phyloP scores from a whole-genome alignment of 1,140 invertebrate species.

The Galleria mellonella region DNA sequence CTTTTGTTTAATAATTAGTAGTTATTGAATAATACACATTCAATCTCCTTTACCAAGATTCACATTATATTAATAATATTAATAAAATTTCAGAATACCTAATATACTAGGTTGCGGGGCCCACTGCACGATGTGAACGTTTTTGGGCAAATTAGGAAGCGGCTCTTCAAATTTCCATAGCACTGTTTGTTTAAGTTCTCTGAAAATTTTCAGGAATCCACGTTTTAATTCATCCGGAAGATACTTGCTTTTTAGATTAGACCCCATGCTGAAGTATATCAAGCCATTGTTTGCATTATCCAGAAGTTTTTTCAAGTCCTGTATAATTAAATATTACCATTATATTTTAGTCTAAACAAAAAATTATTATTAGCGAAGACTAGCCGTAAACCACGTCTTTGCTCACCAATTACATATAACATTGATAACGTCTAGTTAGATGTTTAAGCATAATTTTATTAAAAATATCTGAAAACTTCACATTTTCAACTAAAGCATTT shows the following conservation, averaged over 20 bases:
- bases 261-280: constrained; percentile 77
- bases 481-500: no score
- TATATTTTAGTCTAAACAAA: no score
- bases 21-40: no score
- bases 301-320: constrained; percentile 66
- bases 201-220: constrained; percentile 7
- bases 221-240: constrained; percentile 8
- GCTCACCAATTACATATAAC: no score
- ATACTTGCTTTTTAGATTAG: constrained; percentile 63
- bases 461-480: no score
- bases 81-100: background rate
- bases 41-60: no score
- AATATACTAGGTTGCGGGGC: constrained; percentile 16
- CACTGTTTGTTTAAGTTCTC: constrained; percentile 11
- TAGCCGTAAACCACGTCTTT: no score
- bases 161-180: constrained; percentile 13
- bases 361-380: no score
- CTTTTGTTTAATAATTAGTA: no score
- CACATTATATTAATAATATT: no score
- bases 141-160: constrained; percentile 7
- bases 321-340: constrained; percentile 3
- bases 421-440: no score
- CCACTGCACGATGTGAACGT: constrained; percentile 15
- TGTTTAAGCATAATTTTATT: no score
- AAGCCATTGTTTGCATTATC: constrained; percentile 71